Base-by-base conservation (phyloP, 2,113 vertebrate genomes). In the Salvator merianae region DNA sequence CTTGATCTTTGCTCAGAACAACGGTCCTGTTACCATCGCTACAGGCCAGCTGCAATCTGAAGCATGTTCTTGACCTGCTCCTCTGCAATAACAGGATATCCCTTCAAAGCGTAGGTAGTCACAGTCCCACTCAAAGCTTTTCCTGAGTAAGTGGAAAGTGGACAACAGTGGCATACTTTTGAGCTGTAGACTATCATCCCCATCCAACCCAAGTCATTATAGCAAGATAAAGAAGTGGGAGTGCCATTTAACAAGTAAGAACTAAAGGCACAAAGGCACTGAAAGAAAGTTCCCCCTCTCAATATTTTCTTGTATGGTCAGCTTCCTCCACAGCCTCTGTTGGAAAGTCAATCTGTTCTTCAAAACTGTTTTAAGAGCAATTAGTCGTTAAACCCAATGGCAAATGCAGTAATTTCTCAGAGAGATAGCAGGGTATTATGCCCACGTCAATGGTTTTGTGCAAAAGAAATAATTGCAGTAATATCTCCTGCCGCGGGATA, bases 371-470 rank as follows among this genome's bases (percentile, higher is more conserved):
- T 84, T 34, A 47, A 14, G 89, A 84, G 87, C 71, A 83, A 87
- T 79, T 83, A 91, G 86, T 78, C 88, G 81, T 91, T 89, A 88
- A 79, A 36, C 66, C 85, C 38, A 73, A 83, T 74, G 80, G 81
- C 87, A 91, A 88, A 72, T 84, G 68, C 36, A 47, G 63, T 90
- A 86, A 82, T 89, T 88, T 88, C 36, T 26, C 26, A 8, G 12
- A 71, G 68, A n/a, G 1, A 0, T 43, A 79, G 53, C 3, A 70
- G 75, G 82, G 85, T 74, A 87, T 90, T 87, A 91, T 84, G 83
- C 85, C 90, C 88, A 83, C 83, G 30, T 84, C 30, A 82, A 81
- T 74, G 50, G 70, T 86, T 77, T 83, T 38, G 76, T 71, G 70
- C 76, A 59, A 75, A 62, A 82, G 79, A 87, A 88, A 38, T 14